Base-by-base conservation (phyloP, 2,888 invertebrate species). In the Stictocephala bisonia region DNA sequence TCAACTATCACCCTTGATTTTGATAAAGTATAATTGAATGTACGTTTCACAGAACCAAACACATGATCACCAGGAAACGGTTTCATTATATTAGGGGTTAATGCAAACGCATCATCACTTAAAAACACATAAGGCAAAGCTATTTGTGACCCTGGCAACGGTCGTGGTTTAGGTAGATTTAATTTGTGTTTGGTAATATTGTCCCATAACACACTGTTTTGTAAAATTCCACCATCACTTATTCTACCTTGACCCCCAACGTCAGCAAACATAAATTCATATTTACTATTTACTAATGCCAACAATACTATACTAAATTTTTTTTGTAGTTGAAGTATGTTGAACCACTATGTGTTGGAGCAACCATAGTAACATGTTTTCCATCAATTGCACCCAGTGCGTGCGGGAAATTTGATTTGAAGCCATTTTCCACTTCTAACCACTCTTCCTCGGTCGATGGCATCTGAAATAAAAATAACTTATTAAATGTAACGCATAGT, bases 311-410 rank as follows among this genome's bases (percentile, higher is more conserved):
- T 78, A 76, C 81, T 82, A 67, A 74, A 79, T 51, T 76, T 64
- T 78, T 76, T 79, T 83, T 81, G 75, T 82, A 82, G 76, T 82
- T 82, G 71, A 75, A 80, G 74, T 74, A 81, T 56, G 78, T 70
- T 11, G 80, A 79, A 22, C 81, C 81, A 66, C 77, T 77, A 24
- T 80, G 76, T 22, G 71, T 13, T 13, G 81, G 81, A 15, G 77
- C 73, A 73, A 78, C 75, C 67, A 82, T 79, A 11, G 75, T 68
- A 29, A 80, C 76, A 74, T 81, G 81, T 74, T 79, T 81, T 0
- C 81, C 81, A 73, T 81, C 81, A 20, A 81, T 75, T 29, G 79
- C 78, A 27, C 82, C 81, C 13, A 71, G 1, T 9, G 44, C 41
- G 48, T 60, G 71, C 15, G 44, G 74, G 53, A 74, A 74, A 50